phyloP scores from a whole-genome alignment of 30 jellyfish, hydroid and myxozoan species.

The Mastigias papua region DNA sequence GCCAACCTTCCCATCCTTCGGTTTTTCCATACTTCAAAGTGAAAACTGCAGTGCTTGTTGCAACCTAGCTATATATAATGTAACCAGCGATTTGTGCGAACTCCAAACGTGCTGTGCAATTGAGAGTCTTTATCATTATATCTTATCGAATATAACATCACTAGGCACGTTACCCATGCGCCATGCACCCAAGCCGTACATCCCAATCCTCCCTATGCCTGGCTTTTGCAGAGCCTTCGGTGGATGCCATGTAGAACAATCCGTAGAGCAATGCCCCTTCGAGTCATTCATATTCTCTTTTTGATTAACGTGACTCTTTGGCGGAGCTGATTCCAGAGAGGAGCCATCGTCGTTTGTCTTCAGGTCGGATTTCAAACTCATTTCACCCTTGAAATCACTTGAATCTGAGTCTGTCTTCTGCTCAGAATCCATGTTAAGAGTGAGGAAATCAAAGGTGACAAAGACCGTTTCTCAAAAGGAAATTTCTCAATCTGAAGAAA shows the following conservation, averaged over 20 bases:
- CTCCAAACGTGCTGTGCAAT: neutral
- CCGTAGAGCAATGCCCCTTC: constrained; percentile 16
- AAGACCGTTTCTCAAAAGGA: neutral
- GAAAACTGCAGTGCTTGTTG: neutral
- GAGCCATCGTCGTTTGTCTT: constrained; percentile 45
- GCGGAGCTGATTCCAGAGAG: neutral
- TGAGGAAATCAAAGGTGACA: neutral
- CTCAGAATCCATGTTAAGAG: constrained; percentile 36
- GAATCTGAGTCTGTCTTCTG: constrained; percentile 37
- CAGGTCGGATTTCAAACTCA: constrained; percentile 10
- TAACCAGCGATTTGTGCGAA: neutral
- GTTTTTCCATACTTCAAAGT: neutral
- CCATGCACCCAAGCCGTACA: constrained; percentile 84
- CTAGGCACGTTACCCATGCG: constrained; percentile 59
- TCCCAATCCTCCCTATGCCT: constrained; percentile 56
- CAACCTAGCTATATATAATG: neutral
- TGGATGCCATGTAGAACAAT: constrained; percentile 14
- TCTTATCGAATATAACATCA: constrained; percentile 63
- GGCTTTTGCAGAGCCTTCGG: neutral
- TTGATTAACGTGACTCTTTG: neutral
- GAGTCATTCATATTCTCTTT: neutral
- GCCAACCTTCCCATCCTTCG: neutral
- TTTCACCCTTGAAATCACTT: constrained; percentile 38
- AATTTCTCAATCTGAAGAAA: neutral
- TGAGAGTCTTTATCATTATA: neutral